These are phyloP conservation scores for Percopsis omiscomaycus DNA, from an alignment of 2,797 vertebrate genomes.

Conservation along the genomic window DNA sequence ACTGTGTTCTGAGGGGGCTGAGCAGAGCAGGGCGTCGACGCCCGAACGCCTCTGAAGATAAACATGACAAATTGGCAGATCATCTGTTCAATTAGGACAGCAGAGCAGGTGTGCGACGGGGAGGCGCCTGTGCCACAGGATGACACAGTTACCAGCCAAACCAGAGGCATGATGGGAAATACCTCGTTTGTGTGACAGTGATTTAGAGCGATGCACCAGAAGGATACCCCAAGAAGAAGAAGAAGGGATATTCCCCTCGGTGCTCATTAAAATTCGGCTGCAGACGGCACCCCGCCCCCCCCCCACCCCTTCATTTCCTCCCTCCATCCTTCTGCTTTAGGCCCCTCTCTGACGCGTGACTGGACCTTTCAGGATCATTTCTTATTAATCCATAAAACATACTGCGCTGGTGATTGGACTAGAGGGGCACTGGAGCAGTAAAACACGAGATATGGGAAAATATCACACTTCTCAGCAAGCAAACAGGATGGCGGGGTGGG, in stretches of 20 bases:
- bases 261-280: conserved; percentile 85
- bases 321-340: conserved; percentile 73
- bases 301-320: conserved; percentile 48
- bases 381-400: conserved; percentile 89
- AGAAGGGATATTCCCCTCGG: conserved; percentile 79
- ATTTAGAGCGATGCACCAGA: conserved; percentile 75
- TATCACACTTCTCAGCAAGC: conserved; percentile 74
- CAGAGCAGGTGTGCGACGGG: conserved; percentile 77
- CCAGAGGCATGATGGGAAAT: conserved; percentile 81
- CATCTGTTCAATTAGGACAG: conserved; percentile 83
- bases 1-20: conserved; percentile 76
- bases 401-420: conserved; percentile 74
- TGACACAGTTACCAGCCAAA: conserved; percentile 77
- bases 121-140: conserved; percentile 68
- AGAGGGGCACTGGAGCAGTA: conserved; percentile 76
- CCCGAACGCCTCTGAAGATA: conserved; percentile 80
- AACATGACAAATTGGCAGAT: conserved; percentile 90
- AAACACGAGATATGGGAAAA: conserved; percentile 79
- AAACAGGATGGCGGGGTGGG: conserved; percentile 34
- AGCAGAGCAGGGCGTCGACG: conserved; percentile 68
- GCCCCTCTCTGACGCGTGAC: conserved; percentile 68
- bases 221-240: conserved; percentile 63
- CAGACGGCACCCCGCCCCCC: conserved; percentile 58
- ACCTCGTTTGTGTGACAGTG: conserved; percentile 82
- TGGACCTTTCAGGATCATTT: conserved; percentile 80